Base-by-base conservation (phyloP, 2,113 vertebrate genomes). In the Sinocyclocheilus rhinocerous region DNA sequence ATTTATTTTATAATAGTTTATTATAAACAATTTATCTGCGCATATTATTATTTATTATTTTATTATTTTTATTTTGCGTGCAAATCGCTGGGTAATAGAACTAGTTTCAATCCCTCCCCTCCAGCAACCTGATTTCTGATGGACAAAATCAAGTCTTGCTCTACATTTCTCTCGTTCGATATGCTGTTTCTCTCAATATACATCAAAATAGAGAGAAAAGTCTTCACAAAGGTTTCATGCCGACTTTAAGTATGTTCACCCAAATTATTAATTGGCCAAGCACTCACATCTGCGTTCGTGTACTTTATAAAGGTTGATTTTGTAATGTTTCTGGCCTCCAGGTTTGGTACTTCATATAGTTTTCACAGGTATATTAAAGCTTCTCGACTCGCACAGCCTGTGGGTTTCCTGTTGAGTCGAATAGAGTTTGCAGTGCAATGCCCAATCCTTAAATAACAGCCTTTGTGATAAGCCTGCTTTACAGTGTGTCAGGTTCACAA, bases 401-500 rank as follows among this genome's bases (percentile, higher is more conserved):
- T 48, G 12, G 75, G 22, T 76, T 76, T 52, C 15, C 15, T 76
- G 45, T 76, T 76, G 45, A 29, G 7, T 76, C 2, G 7, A 76
- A 76, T 76, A 76, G n/a, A 52, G 75, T 52, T 52, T 76, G 24
- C 75, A 75, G 72, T 3, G 39, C 39, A 15, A 42, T 61, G 52
- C 33, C 55, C 55, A 16, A 42, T 81, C n/a, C 33, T 57, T 61
- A 36, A 80, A 61, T 80, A 24, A 24, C 77, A 80, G 52, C 29
- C 16, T 79, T 36, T 48, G 8, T 67, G 39, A 8, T 55, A 63
- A 63, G 45, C 81, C 26, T 50, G 55, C 33, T 33, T 78, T 29
- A 83, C 81, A 33, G 26, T 70, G 48, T 70, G 63, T 50, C 61
- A 29, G 24, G 63, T 67, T 61, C 24, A 18, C 63, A 50, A 82